Evolutionary conservation across 1,140 invertebrate species (phyloP).

Genomic region (Eurosta solidaginis): DNA sequence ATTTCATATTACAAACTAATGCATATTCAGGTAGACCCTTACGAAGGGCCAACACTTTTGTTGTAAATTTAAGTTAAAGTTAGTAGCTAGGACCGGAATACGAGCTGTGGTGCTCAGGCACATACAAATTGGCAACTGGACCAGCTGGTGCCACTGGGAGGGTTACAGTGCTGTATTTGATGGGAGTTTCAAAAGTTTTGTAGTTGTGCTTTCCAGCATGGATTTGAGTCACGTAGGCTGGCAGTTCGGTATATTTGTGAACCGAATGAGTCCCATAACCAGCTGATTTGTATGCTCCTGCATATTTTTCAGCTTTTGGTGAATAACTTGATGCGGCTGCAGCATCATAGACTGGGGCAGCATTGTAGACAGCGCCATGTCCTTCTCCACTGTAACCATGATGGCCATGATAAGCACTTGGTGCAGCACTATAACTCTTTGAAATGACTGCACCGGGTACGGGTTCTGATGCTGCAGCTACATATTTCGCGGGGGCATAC

Average conservation of each 20-base stretch:
- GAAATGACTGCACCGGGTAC: neutral
- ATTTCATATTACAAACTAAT: constrained; percentile 13
- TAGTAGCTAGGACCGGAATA: constrained; percentile 25
- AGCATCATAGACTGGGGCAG: constrained; percentile 33
- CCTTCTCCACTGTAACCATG: constrained; percentile 35
- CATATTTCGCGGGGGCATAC: neutral
- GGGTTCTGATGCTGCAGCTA: neutral
- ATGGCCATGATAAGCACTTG: constrained; percentile 35
- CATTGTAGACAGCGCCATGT: constrained; percentile 21
- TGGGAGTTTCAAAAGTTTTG: constrained; percentile 13
- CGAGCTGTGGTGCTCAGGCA: neutral
- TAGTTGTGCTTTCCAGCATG: constrained; percentile 28
- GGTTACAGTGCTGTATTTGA: constrained; percentile 17
- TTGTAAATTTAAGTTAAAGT: neutral
- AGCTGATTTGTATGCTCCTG: neutral
- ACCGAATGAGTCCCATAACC: neutral
- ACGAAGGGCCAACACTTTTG: no score
- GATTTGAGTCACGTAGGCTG: neutral
- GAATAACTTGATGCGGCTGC: constrained; percentile 7
- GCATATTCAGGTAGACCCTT: no score
- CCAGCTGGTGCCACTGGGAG: constrained; percentile 17
- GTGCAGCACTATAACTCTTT: neutral
- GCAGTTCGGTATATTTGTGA: constrained; percentile 16
- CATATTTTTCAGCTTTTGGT: neutral
- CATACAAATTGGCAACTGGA: constrained; percentile 32